Evolutionary conservation across 2,888 invertebrate species (phyloP).

Genomic region (Pristionchus arcanus): DNA sequence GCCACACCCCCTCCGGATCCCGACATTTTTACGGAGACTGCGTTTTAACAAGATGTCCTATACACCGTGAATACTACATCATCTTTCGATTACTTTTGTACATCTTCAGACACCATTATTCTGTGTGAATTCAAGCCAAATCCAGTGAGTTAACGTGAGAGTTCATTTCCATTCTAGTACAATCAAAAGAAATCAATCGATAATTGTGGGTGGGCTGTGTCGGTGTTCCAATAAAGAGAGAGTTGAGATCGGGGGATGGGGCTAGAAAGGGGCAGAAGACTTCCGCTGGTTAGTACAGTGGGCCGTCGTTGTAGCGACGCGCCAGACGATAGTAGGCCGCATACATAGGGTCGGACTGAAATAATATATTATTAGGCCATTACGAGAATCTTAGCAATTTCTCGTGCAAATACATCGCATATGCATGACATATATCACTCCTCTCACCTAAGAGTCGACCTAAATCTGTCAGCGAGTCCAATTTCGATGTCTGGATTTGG

Average conservation of each 20-base stretch:
- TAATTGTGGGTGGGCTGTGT: slow-evolving; percentile 1
- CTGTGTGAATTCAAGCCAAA: neutral
- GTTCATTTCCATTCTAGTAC: slow-evolving; percentile 50
- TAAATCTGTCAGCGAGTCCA: no score
- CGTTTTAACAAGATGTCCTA: no score
- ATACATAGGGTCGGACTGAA: slow-evolving; percentile 25
- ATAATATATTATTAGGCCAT: neutral
- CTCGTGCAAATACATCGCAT: no score
- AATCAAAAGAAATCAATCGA: neutral
- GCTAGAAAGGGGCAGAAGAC: neutral
- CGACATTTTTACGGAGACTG: no score
- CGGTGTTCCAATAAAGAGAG: neutral
- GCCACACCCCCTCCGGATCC: no score
- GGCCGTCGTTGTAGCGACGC: slow-evolving; percentile 12
- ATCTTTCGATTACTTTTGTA: no score
- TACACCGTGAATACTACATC: no score
- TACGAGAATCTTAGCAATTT: no score
- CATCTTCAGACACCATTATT: no score
- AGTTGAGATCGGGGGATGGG: neutral
- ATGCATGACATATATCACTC: no score
- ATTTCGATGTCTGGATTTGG: no score
- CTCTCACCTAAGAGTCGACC: no score
- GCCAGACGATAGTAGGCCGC: slow-evolving; percentile 16
- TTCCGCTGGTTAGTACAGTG: neutral
- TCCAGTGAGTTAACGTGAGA: neutral